These are phyloP conservation scores for Platycheirus albimanus DNA, from an alignment of 2,888 invertebrate species.

Conservation along the genomic window DNA sequence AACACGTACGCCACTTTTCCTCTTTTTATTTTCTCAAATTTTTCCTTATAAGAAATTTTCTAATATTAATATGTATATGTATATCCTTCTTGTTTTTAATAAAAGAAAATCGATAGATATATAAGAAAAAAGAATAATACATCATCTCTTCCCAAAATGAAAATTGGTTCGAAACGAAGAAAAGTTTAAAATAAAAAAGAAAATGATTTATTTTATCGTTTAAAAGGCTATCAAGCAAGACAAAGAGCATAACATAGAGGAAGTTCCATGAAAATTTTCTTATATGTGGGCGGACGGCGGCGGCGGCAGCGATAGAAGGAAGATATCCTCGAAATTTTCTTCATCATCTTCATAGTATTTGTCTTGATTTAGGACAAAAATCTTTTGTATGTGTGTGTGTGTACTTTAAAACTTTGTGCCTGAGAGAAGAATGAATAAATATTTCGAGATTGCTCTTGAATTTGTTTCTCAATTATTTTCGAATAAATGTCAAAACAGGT, in stretches of 20 bases:
- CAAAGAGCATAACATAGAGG: slow-evolving; percentile 14
- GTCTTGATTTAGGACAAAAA: slow-evolving; percentile 4
- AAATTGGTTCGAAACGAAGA: slow-evolving; percentile 77
- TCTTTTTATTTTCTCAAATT: not conserved
- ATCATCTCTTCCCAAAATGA: slow-evolving; percentile 43
- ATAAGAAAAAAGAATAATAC: slow-evolving; percentile 10
- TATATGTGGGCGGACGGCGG: slow-evolving; percentile 10
- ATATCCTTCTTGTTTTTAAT: not conserved
- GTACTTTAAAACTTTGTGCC: slow-evolving; percentile 11
- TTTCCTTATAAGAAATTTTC: no score
- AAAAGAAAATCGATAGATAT: slow-evolving; percentile 50
- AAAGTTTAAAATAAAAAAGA: slow-evolving; percentile 76
- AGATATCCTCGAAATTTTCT: slow-evolving; percentile 25
- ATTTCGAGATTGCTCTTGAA: slow-evolving; percentile 56
- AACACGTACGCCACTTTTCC: slow-evolving; percentile 37
- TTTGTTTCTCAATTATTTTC: slow-evolving; percentile 54
- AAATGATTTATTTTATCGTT: slow-evolving; percentile 77
- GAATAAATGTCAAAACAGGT: slow-evolving; percentile 37
- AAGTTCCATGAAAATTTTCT: slow-evolving; percentile 15
- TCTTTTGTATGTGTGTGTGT: not conserved
- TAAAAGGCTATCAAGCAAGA: slow-evolving; percentile 59
- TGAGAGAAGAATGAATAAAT: slow-evolving; percentile 51
- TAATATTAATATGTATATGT: no score
- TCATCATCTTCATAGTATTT: no score
- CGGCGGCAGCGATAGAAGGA: not conserved